These are phyloP conservation scores for Discoglossus pictus DNA, from an alignment of 2,797 vertebrate genomes.

Conservation along the genomic window DNA sequence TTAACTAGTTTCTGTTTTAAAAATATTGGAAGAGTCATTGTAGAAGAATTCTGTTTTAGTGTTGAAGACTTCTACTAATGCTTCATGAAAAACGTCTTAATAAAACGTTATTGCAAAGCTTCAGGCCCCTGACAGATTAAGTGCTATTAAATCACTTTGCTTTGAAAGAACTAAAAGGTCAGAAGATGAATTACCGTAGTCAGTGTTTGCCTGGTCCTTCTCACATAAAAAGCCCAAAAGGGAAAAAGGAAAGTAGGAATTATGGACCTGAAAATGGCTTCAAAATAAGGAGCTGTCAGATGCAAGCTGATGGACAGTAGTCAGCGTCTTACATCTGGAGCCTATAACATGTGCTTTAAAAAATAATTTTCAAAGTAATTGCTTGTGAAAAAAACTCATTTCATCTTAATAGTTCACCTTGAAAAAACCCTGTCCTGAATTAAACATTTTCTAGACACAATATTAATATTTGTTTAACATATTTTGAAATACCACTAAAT, in stretches of 20 bases:
- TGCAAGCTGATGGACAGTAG: slow-evolving; percentile 69
- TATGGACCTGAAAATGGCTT: slow-evolving; percentile 70
- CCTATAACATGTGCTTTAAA: slow-evolving; percentile 29
- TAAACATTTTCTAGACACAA: too few relatives aligned
- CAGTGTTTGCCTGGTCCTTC: slow-evolving; percentile 65
- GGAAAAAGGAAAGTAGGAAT: slow-evolving; percentile 45
- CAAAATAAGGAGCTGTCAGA: slow-evolving; percentile 64
- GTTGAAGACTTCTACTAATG: slow-evolving; percentile 70
- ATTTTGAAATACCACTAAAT: too few relatives aligned
- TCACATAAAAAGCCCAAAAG: slow-evolving; percentile 49
- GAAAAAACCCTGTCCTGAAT: too few relatives aligned
- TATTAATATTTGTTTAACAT: too few relatives aligned
- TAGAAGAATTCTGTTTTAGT: slow-evolving; percentile 55
- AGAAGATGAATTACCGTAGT: slow-evolving; percentile 75
- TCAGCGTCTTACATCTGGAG: slow-evolving; percentile 50
- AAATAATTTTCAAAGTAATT: slow-evolving; percentile 5
- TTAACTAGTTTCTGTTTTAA: not conserved
- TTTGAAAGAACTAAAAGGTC: slow-evolving; percentile 74
- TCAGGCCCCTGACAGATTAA: slow-evolving; percentile 77
- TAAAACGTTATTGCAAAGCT: slow-evolving; percentile 76
- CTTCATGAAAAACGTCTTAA: slow-evolving; percentile 71
- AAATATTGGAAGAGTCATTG: slow-evolving; percentile 29
- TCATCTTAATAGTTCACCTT: too few relatives aligned
- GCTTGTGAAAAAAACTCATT: too few relatives aligned
- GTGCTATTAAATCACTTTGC: slow-evolving; percentile 78